Conservation (phyloP, 2,113 vertebrate species). For the Phalacrocorax aristotelis region DNA sequence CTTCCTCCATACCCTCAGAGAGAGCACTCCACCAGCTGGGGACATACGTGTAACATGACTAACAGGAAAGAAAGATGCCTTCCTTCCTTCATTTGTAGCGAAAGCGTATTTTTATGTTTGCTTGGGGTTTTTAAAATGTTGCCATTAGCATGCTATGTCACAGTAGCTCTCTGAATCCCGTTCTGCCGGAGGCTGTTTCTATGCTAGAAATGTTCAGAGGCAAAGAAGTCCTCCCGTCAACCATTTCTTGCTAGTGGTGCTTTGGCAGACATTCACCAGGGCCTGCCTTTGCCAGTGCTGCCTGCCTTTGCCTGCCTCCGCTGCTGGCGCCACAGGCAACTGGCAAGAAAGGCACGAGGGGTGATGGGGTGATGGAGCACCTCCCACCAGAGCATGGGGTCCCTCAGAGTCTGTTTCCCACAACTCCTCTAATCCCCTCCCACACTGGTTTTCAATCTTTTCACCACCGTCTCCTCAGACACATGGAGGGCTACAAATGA, state of each 20-base stretch:
- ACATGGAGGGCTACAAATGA: background rate
- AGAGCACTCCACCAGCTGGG: background rate
- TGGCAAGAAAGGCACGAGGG: fast-evolving
- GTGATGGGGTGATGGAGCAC: fast-evolving
- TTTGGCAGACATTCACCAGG: background rate
- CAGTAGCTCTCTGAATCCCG: background rate
- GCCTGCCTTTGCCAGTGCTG: background rate
- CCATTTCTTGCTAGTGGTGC: background rate
- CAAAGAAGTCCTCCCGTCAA: background rate
- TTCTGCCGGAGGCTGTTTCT: background rate
- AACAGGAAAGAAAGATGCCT: background rate
- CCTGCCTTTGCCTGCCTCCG: background rate
- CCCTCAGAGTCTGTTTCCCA: background rate
- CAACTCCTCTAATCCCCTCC: background rate
- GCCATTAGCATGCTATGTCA: background rate
- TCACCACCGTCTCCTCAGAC: background rate
- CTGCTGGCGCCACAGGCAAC: background rate
- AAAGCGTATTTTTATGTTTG: background rate
- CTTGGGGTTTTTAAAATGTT: background rate
- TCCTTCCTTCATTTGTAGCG: too few relatives aligned
- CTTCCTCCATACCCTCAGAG: background rate
- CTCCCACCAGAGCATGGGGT: fast-evolving
- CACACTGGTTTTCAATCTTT: background rate
- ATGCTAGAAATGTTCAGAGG: background rate
- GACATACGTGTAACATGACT: fast-evolving